phyloP scores from a whole-genome alignment of 1,140 invertebrate genomes.

The Rhagoletis pomonella region DNA sequence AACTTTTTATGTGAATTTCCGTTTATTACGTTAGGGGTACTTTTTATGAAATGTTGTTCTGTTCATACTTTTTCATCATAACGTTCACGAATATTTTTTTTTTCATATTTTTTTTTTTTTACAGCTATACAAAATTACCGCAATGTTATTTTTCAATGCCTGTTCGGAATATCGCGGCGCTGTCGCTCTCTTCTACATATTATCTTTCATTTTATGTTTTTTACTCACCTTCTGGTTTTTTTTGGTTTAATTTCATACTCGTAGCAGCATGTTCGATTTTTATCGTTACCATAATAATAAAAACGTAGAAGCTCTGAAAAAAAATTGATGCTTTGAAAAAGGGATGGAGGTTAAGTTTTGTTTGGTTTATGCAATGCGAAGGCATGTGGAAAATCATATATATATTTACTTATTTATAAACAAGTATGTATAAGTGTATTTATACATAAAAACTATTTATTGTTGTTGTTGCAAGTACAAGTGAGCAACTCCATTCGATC shows the following conservation, averaged over 20 bases:
- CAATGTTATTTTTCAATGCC: conserved; percentile 46
- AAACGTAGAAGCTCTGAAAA: not conserved
- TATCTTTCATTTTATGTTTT: conserved; percentile 24
- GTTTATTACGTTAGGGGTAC: conserved; percentile 50
- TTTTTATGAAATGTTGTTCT: conserved; percentile 49
- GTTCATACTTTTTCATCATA: conserved; percentile 42
- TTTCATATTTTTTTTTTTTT: not conserved
- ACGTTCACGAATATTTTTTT: not conserved
- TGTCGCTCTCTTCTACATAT: not conserved
- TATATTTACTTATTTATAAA: too few species aligned
- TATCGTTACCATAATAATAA: conserved; percentile 24
- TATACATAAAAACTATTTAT: too few species aligned
- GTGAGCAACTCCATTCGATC: too few species aligned
- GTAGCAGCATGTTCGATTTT: conserved; percentile 9
- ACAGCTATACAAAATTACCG: conserved; percentile 32
- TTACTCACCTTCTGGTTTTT: not conserved
- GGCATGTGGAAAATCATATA: too few species aligned
- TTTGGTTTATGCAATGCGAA: too few species aligned
- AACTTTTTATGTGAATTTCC: conserved; percentile 49
- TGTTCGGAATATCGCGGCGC: not conserved
- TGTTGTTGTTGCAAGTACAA: too few species aligned
- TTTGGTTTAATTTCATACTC: not conserved
- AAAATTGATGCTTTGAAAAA: not conserved
- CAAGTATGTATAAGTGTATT: too few species aligned
- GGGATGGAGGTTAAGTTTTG: too few species aligned